These are phyloP conservation scores for Watsonalla binaria DNA, from an alignment of 2,888 invertebrate genomes.

Conservation along the genomic window DNA sequence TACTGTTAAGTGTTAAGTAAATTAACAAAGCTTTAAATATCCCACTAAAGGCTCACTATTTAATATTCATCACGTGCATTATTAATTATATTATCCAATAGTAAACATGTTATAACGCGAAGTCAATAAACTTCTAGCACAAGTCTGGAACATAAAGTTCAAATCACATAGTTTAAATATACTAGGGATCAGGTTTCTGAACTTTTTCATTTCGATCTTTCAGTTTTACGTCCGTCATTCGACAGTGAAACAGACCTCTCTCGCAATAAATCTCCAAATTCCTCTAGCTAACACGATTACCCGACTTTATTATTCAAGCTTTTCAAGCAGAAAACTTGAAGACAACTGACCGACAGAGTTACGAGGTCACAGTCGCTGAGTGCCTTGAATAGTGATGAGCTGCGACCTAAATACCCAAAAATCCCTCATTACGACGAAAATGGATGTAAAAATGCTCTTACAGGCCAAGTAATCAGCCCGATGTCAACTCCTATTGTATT, in stretches of 20 bases:
- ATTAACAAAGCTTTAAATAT: too few species aligned
- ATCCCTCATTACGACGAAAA: background rate
- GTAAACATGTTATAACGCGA: too few species aligned
- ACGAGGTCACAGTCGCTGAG: background rate
- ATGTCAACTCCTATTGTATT: background rate
- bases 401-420: conserved; percentile 4
- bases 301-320: background rate
- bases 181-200: background rate
- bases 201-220: background rate
- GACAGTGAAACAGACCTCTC: background rate
- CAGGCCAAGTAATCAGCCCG: background rate
- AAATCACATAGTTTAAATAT: background rate
- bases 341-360: background rate
- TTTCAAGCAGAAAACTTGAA: background rate
- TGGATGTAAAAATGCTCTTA: background rate
- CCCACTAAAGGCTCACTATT: too few species aligned
- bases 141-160: background rate
- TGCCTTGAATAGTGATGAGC: conserved; percentile 2
- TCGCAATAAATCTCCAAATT: background rate
- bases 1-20: too few species aligned
- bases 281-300: background rate
- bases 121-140: background rate
- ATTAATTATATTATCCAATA: too few species aligned
- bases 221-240: background rate
- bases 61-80: too few species aligned